Evolutionary conservation across 2,113 vertebrate species (phyloP), one percentile per base, ranked within the genome.

Genomic region (Ammodytes marinus): DNA sequence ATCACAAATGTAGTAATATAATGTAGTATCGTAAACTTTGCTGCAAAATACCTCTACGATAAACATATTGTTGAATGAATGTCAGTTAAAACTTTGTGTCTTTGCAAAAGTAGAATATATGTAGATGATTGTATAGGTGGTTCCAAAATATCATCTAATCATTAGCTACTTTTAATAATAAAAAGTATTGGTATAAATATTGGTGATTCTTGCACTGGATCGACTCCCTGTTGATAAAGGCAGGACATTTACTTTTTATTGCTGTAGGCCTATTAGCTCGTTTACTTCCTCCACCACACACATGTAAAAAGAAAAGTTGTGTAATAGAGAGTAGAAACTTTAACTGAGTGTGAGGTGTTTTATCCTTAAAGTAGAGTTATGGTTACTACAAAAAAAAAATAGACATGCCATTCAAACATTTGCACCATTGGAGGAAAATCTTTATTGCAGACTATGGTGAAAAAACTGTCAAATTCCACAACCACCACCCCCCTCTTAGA

Each of bases 391-490:
- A 35, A 5, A 47, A 57, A 7, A 8, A 47, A 49, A 27, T 35
- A 7, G 15, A 60, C 3, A 1, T 45, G 15, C 37, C 14, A 17
- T 60, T 13, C 54, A 61, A 15, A 11, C 2, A 6, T 65, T 11
- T 45, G 42, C 14, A 27, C 39, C 47, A 39, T 9, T 45, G 11
- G 8, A 43, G 42, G 10, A 17, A 6, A 52, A 57, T 27, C 57
- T 64, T 46, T 40, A 15, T 39, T 69, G 69, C 75, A 80, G 74
- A 61, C 66, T 53, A n/a, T 27, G 43, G 60, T 43, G 54, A 69
- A 85, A 80, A 87, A 27, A 54, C 59, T 66, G 74, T 76, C 37
- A 86, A 84, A 83, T 79, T 43, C 65, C 53, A 19, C 5, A 64
- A 64, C 54, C 64, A 27, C 27, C 27, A 3, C 52, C 64, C 74